Evolutionary conservation across 2,113 vertebrate species (phyloP).

Genomic region (Oncorhynchus tshawytscha): DNA sequence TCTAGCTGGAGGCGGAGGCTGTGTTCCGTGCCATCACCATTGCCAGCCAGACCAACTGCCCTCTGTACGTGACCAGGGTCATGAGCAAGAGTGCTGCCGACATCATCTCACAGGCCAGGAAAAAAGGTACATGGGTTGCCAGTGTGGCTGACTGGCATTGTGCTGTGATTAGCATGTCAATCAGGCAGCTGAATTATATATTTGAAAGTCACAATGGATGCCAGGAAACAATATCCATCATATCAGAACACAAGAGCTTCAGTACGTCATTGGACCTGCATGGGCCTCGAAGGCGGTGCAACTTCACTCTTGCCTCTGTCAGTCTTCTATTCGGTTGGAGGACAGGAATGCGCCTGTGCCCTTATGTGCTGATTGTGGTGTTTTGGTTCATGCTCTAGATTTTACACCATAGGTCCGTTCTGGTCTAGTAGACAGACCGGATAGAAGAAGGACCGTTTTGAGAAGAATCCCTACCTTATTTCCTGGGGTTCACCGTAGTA

Average conservation of each 20-base stretch:
- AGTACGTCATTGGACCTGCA: background rate
- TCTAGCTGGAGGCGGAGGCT: slow-evolving; percentile 94
- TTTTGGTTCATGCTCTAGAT: slow-evolving; percentile 5
- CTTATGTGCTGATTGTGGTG: slow-evolving; percentile 22
- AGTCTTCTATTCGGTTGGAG: too few species aligned
- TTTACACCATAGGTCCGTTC: slow-evolving; percentile 6
- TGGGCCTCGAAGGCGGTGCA: background rate
- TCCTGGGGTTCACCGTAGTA: slow-evolving; percentile 3
- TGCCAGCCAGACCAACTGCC: slow-evolving; percentile 97
- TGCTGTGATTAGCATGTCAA: too few species aligned
- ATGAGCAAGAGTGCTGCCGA: slow-evolving; percentile 98
- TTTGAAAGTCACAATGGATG: too few species aligned
- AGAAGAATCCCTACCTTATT: slow-evolving; percentile 16
- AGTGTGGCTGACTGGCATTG: too few species aligned
- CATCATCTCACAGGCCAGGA: slow-evolving; percentile 96
- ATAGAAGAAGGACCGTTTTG: slow-evolving; percentile 13
- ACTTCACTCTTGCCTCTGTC: background rate
- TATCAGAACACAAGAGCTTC: background rate
- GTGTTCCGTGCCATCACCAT: slow-evolving; percentile 96
- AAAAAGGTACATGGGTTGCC: slow-evolving; percentile 79
- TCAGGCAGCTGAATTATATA: too few species aligned
- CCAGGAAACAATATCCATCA: too few species aligned
- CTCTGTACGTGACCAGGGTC: slow-evolving; percentile 94
- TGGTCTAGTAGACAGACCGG: background rate
- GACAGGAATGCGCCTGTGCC: background rate